A percentile compares a stretch with the other conserved stretches of the same genome.
Evolutionary conservation across 2,888 invertebrate species (phyloP).

Genomic region (Chrysina gloriosa): DNA sequence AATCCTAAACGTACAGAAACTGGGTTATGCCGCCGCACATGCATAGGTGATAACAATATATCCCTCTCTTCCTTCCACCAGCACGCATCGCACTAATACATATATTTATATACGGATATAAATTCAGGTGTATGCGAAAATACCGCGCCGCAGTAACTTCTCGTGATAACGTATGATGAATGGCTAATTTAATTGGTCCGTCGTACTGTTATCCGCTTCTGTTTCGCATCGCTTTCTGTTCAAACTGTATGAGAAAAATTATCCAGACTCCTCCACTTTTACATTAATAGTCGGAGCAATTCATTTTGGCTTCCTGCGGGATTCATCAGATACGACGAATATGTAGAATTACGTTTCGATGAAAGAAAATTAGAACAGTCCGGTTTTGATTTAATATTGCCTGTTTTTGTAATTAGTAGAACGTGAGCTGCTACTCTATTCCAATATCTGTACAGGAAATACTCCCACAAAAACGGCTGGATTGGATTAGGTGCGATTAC

Average conservation of each 20-base stretch:
- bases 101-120: conserved; percentile 46
- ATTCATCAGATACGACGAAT: background rate
- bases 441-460: no score
- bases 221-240: conserved; percentile 21
- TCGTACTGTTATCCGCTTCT: conserved; percentile 21
- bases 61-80: conserved; percentile 45
- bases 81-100: background rate
- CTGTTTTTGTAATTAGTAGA: background rate
- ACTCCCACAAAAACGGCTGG: no score
- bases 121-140: conserved; percentile 57
- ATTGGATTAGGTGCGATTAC: no score
- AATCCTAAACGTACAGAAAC: conserved; percentile 42
- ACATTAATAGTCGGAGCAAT: background rate
- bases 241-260: background rate
- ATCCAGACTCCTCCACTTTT: background rate
- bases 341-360: conserved; percentile 7
- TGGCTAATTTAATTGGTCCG: conserved; percentile 59
- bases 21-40: conserved; percentile 7
- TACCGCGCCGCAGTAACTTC: conserved; percentile 55
- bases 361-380: background rate
- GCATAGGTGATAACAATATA: conserved; percentile 49
- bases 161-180: conserved; percentile 62
- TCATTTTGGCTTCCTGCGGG: background rate
- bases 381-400: background rate
- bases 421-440: background rate